Evolutionary conservation across 2,113 vertebrate species (phyloP), one percentile per base, ranked within the genome.

Genomic region (Erinaceus europaeus): DNA sequence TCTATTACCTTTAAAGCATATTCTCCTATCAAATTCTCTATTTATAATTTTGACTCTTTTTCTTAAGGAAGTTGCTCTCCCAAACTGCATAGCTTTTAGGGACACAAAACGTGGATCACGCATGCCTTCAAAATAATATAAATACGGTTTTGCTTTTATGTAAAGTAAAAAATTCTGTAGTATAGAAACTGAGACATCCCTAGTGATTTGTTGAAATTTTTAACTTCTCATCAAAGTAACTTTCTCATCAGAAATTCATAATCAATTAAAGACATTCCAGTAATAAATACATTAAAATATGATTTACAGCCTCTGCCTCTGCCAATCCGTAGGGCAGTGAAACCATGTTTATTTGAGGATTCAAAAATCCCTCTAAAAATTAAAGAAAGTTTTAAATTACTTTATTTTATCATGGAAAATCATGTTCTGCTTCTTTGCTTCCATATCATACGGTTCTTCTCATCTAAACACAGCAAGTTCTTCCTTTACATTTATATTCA

Each of bases 401-500:
- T 90, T 14, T 82, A 9, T 29, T n/a, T 86, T 77, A 85, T 92
- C 78, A 78, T 50, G 34, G 50, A 85, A 94, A 92, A 89, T 93
- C 62, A 69, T 79, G 36, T 82, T 88, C 88, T 85, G 42, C 29
- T 18, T 84, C 32, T 89, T 83, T 88, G 73, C 62, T 40, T 91
- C 48, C 86, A 77, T 73, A 48, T 88, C 77, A 64, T 68, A 40
- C 72, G 29, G 8, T 42, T 84, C 59, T 82, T 89, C 75, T 89
- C 78, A 73, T 92, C 69, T 74, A 85, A 84, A 83, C 78, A 73
- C 53, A 88, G 34, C 57, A 90, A 88, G 65, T 92, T 83, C 57
- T 93, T 90, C 61, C 55, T 91, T 87, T 76, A 86, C 65, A 89
- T 94, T 93, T 93, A 74, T 94, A 91, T 90, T 94, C 71, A 73